phyloP scores from a whole-genome alignment of 2,113 vertebrate genomes.

The Percina caprodes region DNA sequence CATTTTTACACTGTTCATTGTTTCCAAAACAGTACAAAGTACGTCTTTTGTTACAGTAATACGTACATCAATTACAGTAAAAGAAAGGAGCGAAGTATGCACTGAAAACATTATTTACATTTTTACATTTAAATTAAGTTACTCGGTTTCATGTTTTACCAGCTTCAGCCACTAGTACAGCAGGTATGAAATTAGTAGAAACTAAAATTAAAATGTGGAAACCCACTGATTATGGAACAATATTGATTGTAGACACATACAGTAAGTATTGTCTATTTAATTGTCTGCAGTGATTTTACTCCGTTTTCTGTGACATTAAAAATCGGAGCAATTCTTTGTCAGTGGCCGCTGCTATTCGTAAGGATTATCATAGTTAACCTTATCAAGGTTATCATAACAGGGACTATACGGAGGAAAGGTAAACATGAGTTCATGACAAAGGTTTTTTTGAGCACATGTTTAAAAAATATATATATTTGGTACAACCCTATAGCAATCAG shows the following conservation, averaged over 20 bases:
- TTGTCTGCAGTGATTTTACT: not conserved
- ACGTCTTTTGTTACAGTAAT: slow-evolving; percentile 9
- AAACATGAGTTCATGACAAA: not conserved
- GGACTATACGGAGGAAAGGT: slow-evolving; percentile 4
- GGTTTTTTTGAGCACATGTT: not conserved
- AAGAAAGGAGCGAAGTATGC: slow-evolving; percentile 33
- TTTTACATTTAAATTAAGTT: slow-evolving; percentile 51
- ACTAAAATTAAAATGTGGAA: slow-evolving; percentile 1
- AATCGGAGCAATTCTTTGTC: not conserved
- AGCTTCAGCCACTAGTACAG: slow-evolving; percentile 13
- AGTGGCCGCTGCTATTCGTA: slow-evolving; percentile 20
- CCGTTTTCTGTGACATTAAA: not conserved
- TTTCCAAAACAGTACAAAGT: slow-evolving; percentile 64
- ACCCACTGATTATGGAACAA: not conserved
- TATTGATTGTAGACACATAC: slow-evolving; percentile 14
- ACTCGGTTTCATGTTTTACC: slow-evolving; percentile 29
- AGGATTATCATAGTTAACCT: too few relatives aligned
- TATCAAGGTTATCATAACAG: not conserved
- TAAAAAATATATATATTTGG: not conserved
- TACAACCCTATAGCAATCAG: not conserved
- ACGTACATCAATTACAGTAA: slow-evolving; percentile 49
- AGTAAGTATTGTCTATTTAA: not conserved
- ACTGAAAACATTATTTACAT: slow-evolving; percentile 61
- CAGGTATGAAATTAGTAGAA: not conserved
- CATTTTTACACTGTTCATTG: slow-evolving; percentile 26